Conservation (phyloP, 2,888 invertebrate species). For the Mythimna albipuncta region DNA sequence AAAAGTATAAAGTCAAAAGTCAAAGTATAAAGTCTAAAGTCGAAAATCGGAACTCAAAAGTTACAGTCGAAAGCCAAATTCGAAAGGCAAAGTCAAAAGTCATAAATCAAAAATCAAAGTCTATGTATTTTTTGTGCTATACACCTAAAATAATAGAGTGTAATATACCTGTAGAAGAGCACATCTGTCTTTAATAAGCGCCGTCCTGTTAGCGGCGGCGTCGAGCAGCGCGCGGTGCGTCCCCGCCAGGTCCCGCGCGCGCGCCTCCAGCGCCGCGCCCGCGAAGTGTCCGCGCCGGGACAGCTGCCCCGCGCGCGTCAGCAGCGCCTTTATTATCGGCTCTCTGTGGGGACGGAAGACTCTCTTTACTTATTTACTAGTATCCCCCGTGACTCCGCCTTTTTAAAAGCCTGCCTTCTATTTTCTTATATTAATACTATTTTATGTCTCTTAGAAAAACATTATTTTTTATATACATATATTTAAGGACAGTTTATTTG, state of each 20-base stretch:
- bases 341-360: slow-evolving; percentile 90
- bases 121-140: too few species aligned
- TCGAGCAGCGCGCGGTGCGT: slow-evolving; percentile 93
- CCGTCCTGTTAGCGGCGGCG: slow-evolving; percentile 93
- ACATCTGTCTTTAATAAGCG: slow-evolving; percentile 91
- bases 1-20: not conserved
- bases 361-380: too few species aligned
- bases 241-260: slow-evolving; percentile 92
- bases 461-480: too few species aligned
- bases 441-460: too few species aligned
- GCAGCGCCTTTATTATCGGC: slow-evolving; percentile 94
- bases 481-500: too few species aligned
- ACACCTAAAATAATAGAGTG: too few species aligned
- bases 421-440: too few species aligned
- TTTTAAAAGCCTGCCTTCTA: too few species aligned
- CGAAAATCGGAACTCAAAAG: not conserved
- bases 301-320: slow-evolving; percentile 94
- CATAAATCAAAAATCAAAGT: not conserved
- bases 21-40: not conserved
- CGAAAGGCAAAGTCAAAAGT: too few species aligned
- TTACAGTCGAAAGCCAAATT: not conserved
- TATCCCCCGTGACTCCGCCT: too few species aligned
- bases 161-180: slow-evolving; percentile 77
- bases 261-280: slow-evolving; percentile 92
- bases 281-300: slow-evolving; percentile 96